These are phyloP conservation scores for Semaprochilodus insignis DNA, from an alignment of 2,797 vertebrate species.

Conservation along the genomic window DNA sequence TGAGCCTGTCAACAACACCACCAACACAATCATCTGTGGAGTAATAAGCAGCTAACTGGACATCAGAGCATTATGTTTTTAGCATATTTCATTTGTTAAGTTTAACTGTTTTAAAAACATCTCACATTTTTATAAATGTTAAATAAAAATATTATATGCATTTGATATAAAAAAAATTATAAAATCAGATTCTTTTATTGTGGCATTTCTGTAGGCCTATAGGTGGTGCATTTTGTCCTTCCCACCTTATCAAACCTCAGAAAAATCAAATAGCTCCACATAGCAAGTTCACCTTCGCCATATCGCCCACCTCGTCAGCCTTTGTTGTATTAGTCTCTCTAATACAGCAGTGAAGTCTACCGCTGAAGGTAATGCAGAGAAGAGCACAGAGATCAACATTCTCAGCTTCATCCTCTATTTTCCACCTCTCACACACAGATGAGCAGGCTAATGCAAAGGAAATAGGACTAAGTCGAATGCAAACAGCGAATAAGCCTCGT, in stretches of 20 bases:
- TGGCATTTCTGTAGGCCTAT: background rate
- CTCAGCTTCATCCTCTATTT: constrained; percentile 7
- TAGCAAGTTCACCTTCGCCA: background rate
- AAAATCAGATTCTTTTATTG: background rate
- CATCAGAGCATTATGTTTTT: too few species aligned
- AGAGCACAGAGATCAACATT: background rate
- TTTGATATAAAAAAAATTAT: too few species aligned
- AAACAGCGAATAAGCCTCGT: constrained; percentile 22
- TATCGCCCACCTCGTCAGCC: background rate
- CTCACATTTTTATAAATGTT: too few species aligned
- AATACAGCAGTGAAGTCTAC: background rate
- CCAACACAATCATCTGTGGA: too few species aligned
- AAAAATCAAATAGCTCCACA: too few species aligned
- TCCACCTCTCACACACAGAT: constrained; percentile 21
- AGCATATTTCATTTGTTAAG: too few species aligned
- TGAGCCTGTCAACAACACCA: too few species aligned
- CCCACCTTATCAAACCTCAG: too few species aligned
- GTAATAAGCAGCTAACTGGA: too few species aligned
- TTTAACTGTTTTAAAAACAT: too few species aligned
- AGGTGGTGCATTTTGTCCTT: background rate
- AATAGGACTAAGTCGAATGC: background rate
- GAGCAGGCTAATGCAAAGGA: constrained; percentile 25
- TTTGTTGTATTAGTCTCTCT: background rate
- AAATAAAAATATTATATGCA: too few species aligned
- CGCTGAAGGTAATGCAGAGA: background rate